phyloP scores from a whole-genome alignment of 2,113 vertebrate species.

The Cynopterus brachyotis region DNA sequence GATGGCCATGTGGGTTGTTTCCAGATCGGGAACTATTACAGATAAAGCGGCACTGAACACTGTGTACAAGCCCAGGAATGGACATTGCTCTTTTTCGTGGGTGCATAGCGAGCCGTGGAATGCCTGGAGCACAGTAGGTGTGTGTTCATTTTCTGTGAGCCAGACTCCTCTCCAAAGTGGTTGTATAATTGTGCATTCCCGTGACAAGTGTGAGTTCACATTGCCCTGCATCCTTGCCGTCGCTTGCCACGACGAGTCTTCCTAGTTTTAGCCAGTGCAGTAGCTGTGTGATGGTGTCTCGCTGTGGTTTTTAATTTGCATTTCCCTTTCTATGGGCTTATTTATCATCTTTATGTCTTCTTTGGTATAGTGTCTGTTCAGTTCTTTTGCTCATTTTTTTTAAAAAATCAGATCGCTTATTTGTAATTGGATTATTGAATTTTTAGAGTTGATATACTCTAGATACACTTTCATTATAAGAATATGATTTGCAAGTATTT shows the following conservation, averaged over 20 bases:
- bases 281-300: background rate
- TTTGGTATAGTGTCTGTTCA: background rate
- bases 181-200: background rate
- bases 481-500: background rate
- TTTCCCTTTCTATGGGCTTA: background rate
- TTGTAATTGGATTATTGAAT: background rate
- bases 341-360: background rate
- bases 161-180: background rate
- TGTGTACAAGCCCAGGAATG: background rate
- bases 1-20: background rate
- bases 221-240: background rate
- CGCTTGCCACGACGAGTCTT: background rate
- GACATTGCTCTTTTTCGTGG: background rate
- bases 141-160: background rate
- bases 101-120: background rate
- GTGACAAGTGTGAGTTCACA: background rate
- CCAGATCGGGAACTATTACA: background rate
- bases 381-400: background rate
- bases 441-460: background rate
- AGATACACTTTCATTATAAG: background rate
- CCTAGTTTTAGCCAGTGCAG: background rate
- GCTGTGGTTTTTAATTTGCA: background rate
- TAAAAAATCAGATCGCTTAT: background rate
- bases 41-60: background rate
- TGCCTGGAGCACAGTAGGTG: background rate